A percentile compares a stretch with the other conserved stretches of the same genome.
Conservation (phyloP, 1,140 invertebrate species). For the Thaumatotibia leucotreta region DNA sequence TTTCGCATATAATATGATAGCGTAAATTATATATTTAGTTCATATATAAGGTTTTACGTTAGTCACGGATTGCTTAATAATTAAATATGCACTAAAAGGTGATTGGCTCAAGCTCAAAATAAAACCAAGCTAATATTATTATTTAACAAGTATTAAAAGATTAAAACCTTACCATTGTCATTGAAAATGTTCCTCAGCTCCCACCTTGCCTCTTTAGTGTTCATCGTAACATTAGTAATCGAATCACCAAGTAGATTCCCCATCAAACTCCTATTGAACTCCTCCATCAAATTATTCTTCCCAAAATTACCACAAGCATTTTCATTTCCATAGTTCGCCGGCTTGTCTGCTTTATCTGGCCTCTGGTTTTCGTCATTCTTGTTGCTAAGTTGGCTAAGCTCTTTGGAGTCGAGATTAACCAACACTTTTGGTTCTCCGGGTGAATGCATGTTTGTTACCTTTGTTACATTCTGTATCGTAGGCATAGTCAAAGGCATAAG, state of each 20-base stretch:
- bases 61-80: too few relatives aligned
- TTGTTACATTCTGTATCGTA: constrained; percentile 64
- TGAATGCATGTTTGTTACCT: constrained; percentile 67
- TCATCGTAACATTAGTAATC: constrained; percentile 71
- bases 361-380: constrained; percentile 54
- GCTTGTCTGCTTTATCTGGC: constrained; percentile 37
- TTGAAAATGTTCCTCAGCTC: constrained; percentile 70
- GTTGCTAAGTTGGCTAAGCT: constrained; percentile 61
- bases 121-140: too few relatives aligned
- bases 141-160: too few relatives aligned
- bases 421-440: constrained; percentile 66
- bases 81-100: too few relatives aligned
- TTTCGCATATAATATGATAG: too few relatives aligned
- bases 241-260: constrained; percentile 66
- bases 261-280: constrained; percentile 73
- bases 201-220: constrained; percentile 78
- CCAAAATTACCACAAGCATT: constrained; percentile 42
- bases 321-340: constrained; percentile 32
- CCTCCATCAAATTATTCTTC: constrained; percentile 69
- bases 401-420: constrained; percentile 67
- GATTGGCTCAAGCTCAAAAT: too few relatives aligned
- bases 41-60: too few relatives aligned
- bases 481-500: constrained; percentile 63
- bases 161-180: constrained; percentile 56
- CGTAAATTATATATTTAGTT: too few relatives aligned